phyloP scores from a whole-genome alignment of 2,888 invertebrate species.

The Hirtodrosophila alboralis region DNA sequence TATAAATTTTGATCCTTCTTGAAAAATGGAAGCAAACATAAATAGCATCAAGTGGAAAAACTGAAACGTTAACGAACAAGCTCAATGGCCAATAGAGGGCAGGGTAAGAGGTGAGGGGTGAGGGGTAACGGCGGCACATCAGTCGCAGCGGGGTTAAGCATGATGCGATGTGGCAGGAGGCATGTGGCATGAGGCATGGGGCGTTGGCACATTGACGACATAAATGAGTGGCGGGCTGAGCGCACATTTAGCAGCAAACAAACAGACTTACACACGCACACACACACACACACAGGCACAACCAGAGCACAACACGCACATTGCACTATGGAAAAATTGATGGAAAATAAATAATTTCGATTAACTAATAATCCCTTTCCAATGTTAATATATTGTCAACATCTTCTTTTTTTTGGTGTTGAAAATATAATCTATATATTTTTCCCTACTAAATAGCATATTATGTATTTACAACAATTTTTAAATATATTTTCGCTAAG shows the following conservation, averaged over 20 bases:
- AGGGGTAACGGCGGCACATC: too few relatives aligned
- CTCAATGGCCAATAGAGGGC: constrained; percentile 5
- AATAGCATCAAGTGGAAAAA: constrained; percentile 80
- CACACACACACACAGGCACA: constrained; percentile 34
- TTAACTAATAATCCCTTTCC: too few relatives aligned
- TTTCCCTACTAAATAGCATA: too few relatives aligned
- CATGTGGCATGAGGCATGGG: constrained; percentile 3
- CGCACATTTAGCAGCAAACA: constrained; percentile 77
- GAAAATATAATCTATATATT: too few relatives aligned
- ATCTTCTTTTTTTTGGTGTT: too few relatives aligned
- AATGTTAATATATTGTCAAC: too few relatives aligned
- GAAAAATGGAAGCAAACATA: constrained; percentile 82
- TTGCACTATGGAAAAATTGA: constrained; percentile 17
- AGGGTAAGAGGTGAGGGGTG: constrained; percentile 3
- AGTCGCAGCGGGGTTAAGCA: constrained; percentile 1
- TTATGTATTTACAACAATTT: too few relatives aligned
- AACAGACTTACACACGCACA: constrained; percentile 57
- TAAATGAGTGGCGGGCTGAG: constrained; percentile 77
- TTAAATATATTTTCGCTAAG: too few relatives aligned
- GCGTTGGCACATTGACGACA: constrained; percentile 68
- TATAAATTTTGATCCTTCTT: constrained; percentile 83
- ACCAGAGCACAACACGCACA: constrained; percentile 45
- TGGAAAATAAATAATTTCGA: too few relatives aligned
- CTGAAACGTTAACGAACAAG: constrained; percentile 75
- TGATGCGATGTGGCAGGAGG: constrained; percentile 26